Evolutionary conservation across 2,113 vertebrate genomes (phyloP).

Genomic region (Trogon melanurus): DNA sequence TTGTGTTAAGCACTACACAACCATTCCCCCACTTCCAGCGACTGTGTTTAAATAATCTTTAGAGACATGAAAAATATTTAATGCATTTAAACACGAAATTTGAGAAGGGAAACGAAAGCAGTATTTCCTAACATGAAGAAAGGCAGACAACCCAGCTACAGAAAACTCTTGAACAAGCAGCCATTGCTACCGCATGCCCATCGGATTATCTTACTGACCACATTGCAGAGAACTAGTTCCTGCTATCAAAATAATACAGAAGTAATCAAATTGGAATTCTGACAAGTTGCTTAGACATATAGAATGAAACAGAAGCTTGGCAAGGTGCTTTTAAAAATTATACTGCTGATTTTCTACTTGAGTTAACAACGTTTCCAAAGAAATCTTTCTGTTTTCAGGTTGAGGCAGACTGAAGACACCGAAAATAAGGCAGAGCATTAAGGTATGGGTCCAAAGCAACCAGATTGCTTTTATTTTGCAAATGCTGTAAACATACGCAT

Average conservation of each 20-base stretch:
- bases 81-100: background rate
- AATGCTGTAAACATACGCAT: background rate
- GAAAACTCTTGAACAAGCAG: background rate
- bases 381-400: background rate
- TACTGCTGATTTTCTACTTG: background rate
- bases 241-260: background rate
- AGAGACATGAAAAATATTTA: background rate
- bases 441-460: background rate
- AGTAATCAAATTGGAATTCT: background rate
- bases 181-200: background rate
- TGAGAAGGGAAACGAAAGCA: background rate
- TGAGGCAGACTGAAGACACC: background rate
- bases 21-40: background rate
- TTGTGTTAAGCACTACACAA: background rate
- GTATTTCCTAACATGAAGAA: background rate
- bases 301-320: background rate
- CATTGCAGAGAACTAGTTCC: rapidly evolving
- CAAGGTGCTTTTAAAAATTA: background rate
- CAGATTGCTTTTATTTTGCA: background rate
- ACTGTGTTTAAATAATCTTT: background rate
- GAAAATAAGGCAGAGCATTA: background rate
- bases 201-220: background rate
- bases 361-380: background rate
- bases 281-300: background rate
- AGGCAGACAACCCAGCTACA: background rate